Conservation (phyloP, 2,797 vertebrate genomes). For the Pristis pectinata region DNA sequence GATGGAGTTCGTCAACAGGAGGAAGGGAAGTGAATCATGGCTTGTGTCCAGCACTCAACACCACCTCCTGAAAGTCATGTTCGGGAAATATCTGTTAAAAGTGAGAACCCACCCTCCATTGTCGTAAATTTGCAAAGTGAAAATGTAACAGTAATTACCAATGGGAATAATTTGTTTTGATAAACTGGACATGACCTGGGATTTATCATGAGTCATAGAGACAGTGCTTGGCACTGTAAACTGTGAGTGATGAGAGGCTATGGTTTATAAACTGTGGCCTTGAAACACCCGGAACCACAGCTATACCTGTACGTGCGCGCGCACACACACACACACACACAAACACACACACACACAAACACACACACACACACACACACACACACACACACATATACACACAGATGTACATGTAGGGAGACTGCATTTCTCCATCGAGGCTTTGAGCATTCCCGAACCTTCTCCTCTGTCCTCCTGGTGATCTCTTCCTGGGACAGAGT, state of each 20-base stretch:
- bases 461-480: no score
- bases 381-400: no score
- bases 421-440: no score
- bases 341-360: not conserved
- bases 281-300: not conserved
- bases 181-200: not conserved
- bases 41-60: not conserved
- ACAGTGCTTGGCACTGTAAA: not conserved
- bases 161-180: conserved; percentile 8
- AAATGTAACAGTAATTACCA: not conserved
- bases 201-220: conserved; percentile 10
- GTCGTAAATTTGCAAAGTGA: not conserved
- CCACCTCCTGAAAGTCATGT: not conserved
- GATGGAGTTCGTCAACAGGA: not conserved
- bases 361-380: no score
- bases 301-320: no score
- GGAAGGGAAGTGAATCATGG: not conserved
- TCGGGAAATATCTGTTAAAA: not conserved
- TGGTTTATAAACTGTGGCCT: not conserved
- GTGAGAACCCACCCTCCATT: not conserved
- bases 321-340: not conserved
- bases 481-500: no score
- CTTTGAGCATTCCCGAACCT: no score
- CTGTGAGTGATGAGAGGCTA: not conserved
- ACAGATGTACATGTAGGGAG: no score